phyloP scores from a whole-genome alignment of 1,140 invertebrate species.

The Helicoverpa zea region DNA sequence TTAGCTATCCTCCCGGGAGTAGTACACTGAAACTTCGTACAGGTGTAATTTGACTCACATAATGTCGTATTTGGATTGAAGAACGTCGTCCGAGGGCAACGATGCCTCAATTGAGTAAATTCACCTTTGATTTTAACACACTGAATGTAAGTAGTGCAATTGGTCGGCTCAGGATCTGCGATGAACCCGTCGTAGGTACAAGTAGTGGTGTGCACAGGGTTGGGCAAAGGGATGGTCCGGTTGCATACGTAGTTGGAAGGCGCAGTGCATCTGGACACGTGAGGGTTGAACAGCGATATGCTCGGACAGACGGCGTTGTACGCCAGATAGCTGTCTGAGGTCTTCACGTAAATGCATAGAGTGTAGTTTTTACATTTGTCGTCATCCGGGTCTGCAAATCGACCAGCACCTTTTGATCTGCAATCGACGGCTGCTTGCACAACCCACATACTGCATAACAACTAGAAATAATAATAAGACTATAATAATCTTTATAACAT shows the following conservation, averaged over 20 bases:
- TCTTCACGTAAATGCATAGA: conserved; percentile 10
- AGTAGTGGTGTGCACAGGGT: conserved; percentile 46
- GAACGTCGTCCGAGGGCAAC: conserved; percentile 60
- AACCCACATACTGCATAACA: not conserved
- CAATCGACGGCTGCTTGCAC: conserved; percentile 1
- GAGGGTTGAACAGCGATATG: not conserved
- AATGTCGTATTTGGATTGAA: conserved; percentile 69
- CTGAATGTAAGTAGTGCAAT: conserved; percentile 67
- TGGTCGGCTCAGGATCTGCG: conserved; percentile 58
- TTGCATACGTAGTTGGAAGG: conserved; percentile 55
- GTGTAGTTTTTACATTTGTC: conserved; percentile 11
- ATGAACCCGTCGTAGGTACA: conserved; percentile 68
- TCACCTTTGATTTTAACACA: conserved; percentile 64
- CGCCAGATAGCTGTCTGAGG: not conserved
- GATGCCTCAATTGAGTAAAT: conserved; percentile 56
- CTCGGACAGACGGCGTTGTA: not conserved
- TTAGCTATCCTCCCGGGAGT: conserved; percentile 46
- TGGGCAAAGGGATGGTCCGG: not conserved
- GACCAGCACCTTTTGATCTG: not conserved
- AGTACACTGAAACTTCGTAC: conserved; percentile 37
- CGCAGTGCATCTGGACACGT: conserved; percentile 1
- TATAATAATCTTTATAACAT: not conserved
- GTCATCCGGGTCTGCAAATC: not conserved
- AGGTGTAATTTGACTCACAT: conserved; percentile 67
- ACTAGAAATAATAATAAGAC: not conserved